These are phyloP conservation scores for Aegithalos caudatus DNA, from an alignment of 2,113 vertebrate genomes.

Conservation along the genomic window DNA sequence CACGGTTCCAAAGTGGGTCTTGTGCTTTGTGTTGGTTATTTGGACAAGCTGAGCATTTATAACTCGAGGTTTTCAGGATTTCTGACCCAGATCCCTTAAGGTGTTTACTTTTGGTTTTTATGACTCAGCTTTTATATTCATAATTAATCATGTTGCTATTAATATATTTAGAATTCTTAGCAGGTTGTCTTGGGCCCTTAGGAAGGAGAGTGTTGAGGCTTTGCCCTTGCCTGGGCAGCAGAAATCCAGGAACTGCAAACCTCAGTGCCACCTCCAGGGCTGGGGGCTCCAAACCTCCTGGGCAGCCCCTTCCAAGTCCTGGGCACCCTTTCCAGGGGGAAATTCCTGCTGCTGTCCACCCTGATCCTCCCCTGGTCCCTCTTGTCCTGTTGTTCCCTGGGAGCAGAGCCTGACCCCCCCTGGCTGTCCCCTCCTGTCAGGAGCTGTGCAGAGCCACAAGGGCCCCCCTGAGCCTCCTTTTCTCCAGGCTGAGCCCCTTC, in stretches of 20 bases:
- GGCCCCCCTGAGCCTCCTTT: not conserved
- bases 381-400: not conserved
- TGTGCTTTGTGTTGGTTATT: not conserved
- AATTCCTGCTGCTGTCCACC: not conserved
- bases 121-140: slow-evolving; percentile 8
- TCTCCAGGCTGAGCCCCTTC: not conserved
- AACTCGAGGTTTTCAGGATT: not conserved
- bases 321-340: not conserved
- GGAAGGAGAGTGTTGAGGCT: not conserved
- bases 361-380: not conserved
- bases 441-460: not conserved
- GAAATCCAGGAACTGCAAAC: not conserved
- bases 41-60: not conserved
- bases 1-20: not conserved
- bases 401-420: fast-evolving
- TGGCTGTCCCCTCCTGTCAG: not conserved
- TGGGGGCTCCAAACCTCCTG: not conserved
- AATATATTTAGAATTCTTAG: not conserved
- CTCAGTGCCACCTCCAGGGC: not conserved
- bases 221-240: not conserved
- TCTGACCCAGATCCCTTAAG: not conserved
- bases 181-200: not conserved
- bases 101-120: not conserved
- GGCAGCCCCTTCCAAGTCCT: not conserved
- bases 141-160: slow-evolving; percentile 3